A percentile compares a stretch with the other conserved stretches of the same genome.
phyloP scores from a whole-genome alignment of 2,888 invertebrate genomes.

The Microplitis deprimator region DNA sequence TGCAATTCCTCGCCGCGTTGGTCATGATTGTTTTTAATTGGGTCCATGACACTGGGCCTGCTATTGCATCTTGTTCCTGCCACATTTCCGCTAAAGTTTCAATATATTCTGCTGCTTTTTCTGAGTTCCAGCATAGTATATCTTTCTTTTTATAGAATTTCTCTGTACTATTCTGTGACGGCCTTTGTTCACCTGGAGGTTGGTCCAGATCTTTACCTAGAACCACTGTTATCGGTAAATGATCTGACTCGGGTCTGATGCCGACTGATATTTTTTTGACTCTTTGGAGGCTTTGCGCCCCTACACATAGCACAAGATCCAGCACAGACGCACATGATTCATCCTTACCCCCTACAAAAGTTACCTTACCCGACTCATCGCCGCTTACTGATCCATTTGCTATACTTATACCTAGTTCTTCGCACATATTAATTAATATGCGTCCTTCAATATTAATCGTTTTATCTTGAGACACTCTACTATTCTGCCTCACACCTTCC shows the following conservation, averaged over 20 bases:
- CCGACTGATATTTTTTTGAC: too few species aligned
- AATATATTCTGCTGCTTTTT: too few species aligned
- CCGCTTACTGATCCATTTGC: not conserved
- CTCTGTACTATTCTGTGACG: not conserved
- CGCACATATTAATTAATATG: constrained; percentile 2
- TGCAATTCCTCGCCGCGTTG: too few species aligned
- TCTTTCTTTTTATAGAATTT: too few species aligned
- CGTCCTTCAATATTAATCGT: not conserved
- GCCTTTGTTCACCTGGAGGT: not conserved
- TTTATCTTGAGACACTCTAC: constrained; percentile 3
- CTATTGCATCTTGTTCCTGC: too few species aligned
- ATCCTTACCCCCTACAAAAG: not conserved
- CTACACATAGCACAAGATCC: constrained; percentile 3
- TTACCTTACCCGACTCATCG: not conserved
- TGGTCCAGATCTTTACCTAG: not conserved
- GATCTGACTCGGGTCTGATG: constrained; percentile 9
- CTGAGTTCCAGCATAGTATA: too few species aligned
- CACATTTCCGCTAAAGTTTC: too few species aligned
- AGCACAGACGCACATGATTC: not conserved
- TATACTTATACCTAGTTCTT: not conserved
- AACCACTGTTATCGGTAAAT: constrained; percentile 5
- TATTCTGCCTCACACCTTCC: not conserved
- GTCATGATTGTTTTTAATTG: too few species aligned
- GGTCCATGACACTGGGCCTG: too few species aligned
- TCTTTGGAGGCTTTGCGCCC: too few species aligned